Conservation (phyloP, 2,113 vertebrate genomes). For the Brachypodius melanocephalos region DNA sequence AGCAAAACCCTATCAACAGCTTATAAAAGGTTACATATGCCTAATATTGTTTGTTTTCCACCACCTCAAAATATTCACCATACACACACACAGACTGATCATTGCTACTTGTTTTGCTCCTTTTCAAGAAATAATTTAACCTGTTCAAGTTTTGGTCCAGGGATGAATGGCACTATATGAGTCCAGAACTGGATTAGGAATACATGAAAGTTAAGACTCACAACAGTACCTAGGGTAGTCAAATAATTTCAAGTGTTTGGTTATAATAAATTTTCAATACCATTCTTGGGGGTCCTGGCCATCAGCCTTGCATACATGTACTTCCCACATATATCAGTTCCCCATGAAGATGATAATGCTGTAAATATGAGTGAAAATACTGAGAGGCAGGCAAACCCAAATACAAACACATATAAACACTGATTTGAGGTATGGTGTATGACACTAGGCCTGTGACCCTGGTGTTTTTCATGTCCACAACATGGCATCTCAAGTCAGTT, state of each 20-base stretch:
- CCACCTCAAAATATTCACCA: background rate
- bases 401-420: background rate
- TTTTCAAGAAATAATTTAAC: background rate
- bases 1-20: background rate
- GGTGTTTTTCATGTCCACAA: background rate
- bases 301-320: background rate
- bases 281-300: background rate
- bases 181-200: background rate
- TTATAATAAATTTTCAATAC: background rate
- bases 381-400: background rate
- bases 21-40: background rate
- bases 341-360: background rate
- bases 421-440: background rate
- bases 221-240: background rate
- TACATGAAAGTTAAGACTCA: background rate
- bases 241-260: background rate
- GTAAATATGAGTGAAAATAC: background rate
- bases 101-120: background rate
- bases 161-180: background rate
- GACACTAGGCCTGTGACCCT: background rate
- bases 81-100: background rate
- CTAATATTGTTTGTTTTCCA: background rate
- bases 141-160: background rate
- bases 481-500: background rate
- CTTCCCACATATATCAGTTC: background rate